Evolutionary conservation across 2,797 vertebrate species (phyloP).

Genomic region (Phoeniculus purpureus): DNA sequence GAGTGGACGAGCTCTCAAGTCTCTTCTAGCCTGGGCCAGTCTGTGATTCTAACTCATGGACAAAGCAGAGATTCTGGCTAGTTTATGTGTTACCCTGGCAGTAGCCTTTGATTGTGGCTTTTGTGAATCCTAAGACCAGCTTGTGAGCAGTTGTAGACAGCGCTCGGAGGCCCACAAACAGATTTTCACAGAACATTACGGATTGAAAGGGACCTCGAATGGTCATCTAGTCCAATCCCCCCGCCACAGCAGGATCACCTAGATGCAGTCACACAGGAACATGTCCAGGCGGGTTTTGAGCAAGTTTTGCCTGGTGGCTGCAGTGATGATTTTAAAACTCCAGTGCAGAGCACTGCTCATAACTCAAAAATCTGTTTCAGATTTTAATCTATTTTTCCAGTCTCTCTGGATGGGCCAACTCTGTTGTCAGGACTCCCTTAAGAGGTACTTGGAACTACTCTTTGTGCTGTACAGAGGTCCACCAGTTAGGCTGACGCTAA

Average conservation of each 20-base stretch:
- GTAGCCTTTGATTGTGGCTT: slow-evolving; percentile 37
- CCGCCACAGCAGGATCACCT: too few relatives aligned
- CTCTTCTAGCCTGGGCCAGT: too few relatives aligned
- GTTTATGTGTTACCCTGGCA: neutral
- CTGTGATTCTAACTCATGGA: neutral
- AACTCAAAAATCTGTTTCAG: neutral
- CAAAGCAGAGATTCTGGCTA: slow-evolving; percentile 54
- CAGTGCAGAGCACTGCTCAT: slow-evolving; percentile 1
- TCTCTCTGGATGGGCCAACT: neutral
- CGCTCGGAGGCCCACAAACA: neutral
- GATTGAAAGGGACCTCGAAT: too few relatives aligned
- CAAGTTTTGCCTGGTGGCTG: slow-evolving; percentile 12
- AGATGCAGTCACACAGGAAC: too few relatives aligned
- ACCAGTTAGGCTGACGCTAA: slow-evolving; percentile 17
- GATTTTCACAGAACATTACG: neutral
- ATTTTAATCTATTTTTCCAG: neutral
- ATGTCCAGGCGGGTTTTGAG: neutral
- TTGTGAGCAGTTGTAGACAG: slow-evolving; percentile 17
- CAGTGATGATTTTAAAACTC: slow-evolving; percentile 24
- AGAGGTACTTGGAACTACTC: neutral
- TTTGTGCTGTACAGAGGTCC: neutral
- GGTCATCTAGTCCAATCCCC: too few relatives aligned
- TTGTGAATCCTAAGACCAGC: slow-evolving; percentile 14
- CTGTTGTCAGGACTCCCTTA: neutral
- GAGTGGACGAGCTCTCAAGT: too few relatives aligned